A percentile compares a stretch with the other conserved stretches of the same genome.
Evolutionary conservation across 2,888 invertebrate species (phyloP).

Genomic region (Tribolium freemani): DNA sequence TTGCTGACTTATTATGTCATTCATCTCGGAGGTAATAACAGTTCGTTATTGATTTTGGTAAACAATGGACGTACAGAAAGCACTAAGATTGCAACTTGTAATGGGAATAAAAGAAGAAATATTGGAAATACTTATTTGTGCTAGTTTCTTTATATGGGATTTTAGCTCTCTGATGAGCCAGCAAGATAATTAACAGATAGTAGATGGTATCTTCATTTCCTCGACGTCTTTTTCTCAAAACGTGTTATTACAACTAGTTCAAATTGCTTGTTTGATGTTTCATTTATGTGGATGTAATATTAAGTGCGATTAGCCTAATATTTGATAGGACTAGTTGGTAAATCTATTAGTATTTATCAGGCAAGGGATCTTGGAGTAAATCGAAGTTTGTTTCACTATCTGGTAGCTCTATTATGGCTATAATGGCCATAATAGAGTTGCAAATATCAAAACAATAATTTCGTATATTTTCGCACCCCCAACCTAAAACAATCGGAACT

Average conservation of each 20-base stretch:
- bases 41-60: not conserved
- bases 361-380: slow-evolving; percentile 14
- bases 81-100: not conserved
- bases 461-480: not conserved
- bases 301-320: slow-evolving; percentile 3
- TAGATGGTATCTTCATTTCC: not conserved
- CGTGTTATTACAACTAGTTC: no score
- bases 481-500: not conserved
- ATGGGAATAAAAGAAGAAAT: not conserved
- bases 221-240: not conserved
- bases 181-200: not conserved
- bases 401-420: not conserved
- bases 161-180: not conserved
- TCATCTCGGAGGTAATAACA: not conserved
- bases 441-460: slow-evolving; percentile 16
- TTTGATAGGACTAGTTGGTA: slow-evolving; percentile 15
- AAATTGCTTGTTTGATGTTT: slow-evolving; percentile 13
- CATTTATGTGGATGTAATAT: slow-evolving; percentile 3
- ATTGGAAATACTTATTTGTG: not conserved
- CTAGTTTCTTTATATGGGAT: not conserved
- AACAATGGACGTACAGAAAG: not conserved
- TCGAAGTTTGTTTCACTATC: slow-evolving; percentile 2
- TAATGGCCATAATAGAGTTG: slow-evolving; percentile 5
- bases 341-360: slow-evolving; percentile 27
- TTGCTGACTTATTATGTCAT: not conserved